These are phyloP conservation scores for Agapornis roseicollis DNA, from an alignment of 2,113 vertebrate species.

Conservation along the genomic window DNA sequence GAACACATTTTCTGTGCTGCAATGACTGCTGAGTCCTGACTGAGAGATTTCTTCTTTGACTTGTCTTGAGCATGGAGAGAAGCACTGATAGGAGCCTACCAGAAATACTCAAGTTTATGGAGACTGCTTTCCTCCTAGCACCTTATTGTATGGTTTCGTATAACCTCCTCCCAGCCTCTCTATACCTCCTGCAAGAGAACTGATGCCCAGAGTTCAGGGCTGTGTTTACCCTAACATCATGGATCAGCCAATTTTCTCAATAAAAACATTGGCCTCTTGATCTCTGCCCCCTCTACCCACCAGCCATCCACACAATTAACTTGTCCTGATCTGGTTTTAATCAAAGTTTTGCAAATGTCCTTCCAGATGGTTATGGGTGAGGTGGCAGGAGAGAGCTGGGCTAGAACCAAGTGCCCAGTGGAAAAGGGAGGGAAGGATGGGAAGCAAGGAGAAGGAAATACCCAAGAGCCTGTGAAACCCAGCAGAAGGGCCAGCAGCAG, in stretches of 20 bases:
- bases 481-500: neutral
- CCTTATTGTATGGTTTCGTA: neutral
- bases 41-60: neutral
- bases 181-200: neutral
- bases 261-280: neutral
- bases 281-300: neutral
- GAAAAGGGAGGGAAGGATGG: neutral
- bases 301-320: neutral
- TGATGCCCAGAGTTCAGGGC: neutral
- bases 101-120: neutral
- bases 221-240: neutral
- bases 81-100: neutral
- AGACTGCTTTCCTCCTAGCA: neutral
- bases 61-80: neutral
- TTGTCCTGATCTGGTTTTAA: neutral
- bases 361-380: fast-evolving
- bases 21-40: neutral
- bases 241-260: neutral
- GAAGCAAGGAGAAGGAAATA: neutral
- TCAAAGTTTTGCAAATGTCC: neutral
- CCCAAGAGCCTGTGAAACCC: neutral
- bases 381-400: neutral
- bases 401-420: neutral
- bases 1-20: neutral
- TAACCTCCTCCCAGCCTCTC: neutral